A percentile compares a stretch with the other conserved stretches of the same genome.
Conservation (phyloP, 2,113 vertebrate genomes). For the Gadus macrocephalus region DNA sequence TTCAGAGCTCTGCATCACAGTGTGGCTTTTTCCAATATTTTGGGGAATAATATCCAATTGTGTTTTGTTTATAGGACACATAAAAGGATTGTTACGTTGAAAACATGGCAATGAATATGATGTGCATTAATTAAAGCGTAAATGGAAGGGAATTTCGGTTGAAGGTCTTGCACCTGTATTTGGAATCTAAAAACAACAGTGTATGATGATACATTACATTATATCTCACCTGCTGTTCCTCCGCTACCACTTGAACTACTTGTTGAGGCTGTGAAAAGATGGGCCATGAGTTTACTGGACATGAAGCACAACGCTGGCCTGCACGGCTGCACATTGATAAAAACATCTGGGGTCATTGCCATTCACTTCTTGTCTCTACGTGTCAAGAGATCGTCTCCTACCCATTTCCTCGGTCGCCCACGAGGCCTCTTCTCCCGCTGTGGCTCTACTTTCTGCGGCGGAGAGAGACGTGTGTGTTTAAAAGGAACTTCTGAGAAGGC, state of each 20-base stretch:
- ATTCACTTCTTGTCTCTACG: constrained; percentile 16
- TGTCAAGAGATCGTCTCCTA: constrained; percentile 66
- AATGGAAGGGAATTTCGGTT: too few relatives aligned
- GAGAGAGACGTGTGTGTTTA: constrained; percentile 1
- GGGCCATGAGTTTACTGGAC: constrained; percentile 21
- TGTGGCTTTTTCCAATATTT: too few relatives aligned
- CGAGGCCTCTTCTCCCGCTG: constrained; percentile 90
- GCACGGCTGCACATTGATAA: background rate
- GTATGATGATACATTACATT: constrained; percentile 8
- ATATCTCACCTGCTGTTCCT: constrained; percentile 71
- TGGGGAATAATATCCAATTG: too few relatives aligned
- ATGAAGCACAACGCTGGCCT: constrained; percentile 4
- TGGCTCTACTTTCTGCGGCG: constrained; percentile 86
- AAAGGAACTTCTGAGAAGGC: too few relatives aligned
- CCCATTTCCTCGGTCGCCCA: constrained; percentile 98
- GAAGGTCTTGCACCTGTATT: too few relatives aligned
- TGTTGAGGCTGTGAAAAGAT: constrained; percentile 66
- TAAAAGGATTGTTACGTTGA: too few relatives aligned
- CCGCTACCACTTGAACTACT: constrained; percentile 57
- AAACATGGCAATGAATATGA: too few relatives aligned
- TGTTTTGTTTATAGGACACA: too few relatives aligned
- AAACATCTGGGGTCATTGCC: background rate
- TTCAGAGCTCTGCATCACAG: too few relatives aligned
- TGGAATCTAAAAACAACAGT: background rate
- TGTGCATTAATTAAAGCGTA: too few relatives aligned